Percentiles rank a stretch among this genome's conserved stretches.
Conservation (phyloP, 2,113 vertebrate species). For the Bubo bubo region DNA sequence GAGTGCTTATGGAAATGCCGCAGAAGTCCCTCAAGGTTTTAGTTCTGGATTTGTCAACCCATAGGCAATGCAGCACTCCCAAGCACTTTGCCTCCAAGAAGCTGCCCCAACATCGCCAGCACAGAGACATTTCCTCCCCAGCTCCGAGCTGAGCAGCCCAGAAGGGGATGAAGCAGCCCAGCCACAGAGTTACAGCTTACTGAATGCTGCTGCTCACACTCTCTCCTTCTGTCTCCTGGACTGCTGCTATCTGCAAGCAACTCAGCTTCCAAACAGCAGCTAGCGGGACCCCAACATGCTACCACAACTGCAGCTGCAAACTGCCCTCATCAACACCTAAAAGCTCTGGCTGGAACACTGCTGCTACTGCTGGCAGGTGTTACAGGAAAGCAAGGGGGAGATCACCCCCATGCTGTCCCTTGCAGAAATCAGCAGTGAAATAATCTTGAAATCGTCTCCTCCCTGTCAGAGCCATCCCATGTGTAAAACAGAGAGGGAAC, state of each 20-base stretch:
- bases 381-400: neutral
- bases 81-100: neutral
- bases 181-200: rapidly evolving
- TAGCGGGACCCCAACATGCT: rapidly evolving
- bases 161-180: neutral
- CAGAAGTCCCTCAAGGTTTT: neutral
- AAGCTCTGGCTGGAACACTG: neutral
- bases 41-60: neutral
- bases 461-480: neutral
- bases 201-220: rapidly evolving
- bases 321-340: neutral
- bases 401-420: neutral
- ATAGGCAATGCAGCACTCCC: rapidly evolving
- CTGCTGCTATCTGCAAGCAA: neutral
- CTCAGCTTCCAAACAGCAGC: neutral
- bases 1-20: neutral
- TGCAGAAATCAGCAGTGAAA: neutral
- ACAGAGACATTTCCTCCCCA: neutral
- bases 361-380: neutral
- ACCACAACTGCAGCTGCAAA: neutral
- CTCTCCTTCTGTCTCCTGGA: neutral
- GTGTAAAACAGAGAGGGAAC: rapidly evolving
- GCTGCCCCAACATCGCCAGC: neutral
- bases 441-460: neutral
- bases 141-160: neutral